Base-by-base conservation (phyloP, 2,113 vertebrate genomes). In the Edolisoma coerulescens region DNA sequence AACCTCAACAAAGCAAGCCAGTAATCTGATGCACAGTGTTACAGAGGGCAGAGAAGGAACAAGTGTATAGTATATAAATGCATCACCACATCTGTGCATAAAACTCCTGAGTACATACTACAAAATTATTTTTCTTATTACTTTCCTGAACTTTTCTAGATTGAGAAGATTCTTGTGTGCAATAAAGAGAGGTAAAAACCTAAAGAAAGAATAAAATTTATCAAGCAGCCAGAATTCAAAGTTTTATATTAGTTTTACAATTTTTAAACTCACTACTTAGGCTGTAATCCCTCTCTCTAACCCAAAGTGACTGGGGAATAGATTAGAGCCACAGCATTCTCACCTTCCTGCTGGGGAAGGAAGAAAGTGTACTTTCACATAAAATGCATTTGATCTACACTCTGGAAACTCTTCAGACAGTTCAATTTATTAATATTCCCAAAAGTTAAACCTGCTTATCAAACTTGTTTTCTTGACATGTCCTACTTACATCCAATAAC, bases 271-370 rank as follows among this genome's bases (percentile, higher is more conserved):
- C 23, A 57, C 50, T 78, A 49, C 42, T n/a, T 79, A 35, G 6
- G 33, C 65, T 77, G 22, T 87, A 96, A 94, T 95, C 81, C 69
- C 28, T 95, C 89, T 96, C 50, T 94, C 63, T 94, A 96, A 96
- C 47, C 39, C 22, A 44, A 92, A 94, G 33, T 96, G 93, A 95
- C 69, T 94, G 28, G 15, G 42, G 47, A 93, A 91, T 22, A 95
- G 78, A 92, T 96, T 92, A 84, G 87, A 95, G 86, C 3, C 8
- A 33, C 59, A 81, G 65, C 26, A 85, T 65, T 93, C 80, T 76
- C 35, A 73, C 60, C 47, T 91, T 41, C 54, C 22, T 68, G 50
- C 68, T 63, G 44, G 49, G 50, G 39, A 95, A 77, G 47, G 11
- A 60, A 41, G 35, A 79, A 93, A 88, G 50, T 17, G 11, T 50